Base-by-base conservation (phyloP, 23 tunicate genomes). In the Diplosoma virens region DNA sequence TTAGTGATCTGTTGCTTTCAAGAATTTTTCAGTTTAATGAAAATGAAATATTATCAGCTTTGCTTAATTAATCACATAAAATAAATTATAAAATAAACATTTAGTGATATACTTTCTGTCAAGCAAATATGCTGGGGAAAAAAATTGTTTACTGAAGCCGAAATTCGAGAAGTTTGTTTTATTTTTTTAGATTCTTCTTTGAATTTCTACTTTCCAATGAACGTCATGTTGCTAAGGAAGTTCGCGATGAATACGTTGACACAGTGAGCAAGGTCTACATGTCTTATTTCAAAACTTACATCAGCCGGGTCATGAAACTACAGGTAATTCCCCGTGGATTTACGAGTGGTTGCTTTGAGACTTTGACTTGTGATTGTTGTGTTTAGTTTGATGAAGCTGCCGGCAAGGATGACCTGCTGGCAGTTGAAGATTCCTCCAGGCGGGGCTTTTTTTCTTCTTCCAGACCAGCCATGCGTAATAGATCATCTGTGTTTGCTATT, bases 181-280 rank as follows among this genome's bases (percentile, higher is more conserved):
- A 21, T 16, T 3, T 69, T 14, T 47, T 58, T 28, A 80, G 94
- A 30, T 93, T 93, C 58, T 93, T 77, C 77, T 93, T 82, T 67
- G 98, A 93, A 58, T 93, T 93, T 78, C 77, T 93, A 17, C 71
- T 93, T 14, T 82, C 93, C 0, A 86, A 84, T 61, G 98, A 93
- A 69, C 85, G 98, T 11, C 88, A 73, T 3, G 81, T 87, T 37
- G 98, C 98, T 11, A 78, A 82, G 36, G 98, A 93, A 78, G 89
- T 93, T 25, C 69, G 78, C 22, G 94, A 87, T 41, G 98, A 93
- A 67, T 93, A 93, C 48, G 78, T 93, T 22, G 98, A 86, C 37
- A 93, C 98, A 0, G 71, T 93, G 66, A 86, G 93, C 70, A 93
- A 93, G 78, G 89, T 93, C 0, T 93, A 93, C 69, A 65, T 86